phyloP scores from a whole-genome alignment of 2,113 vertebrate species.

The Burhinus bistriatus region DNA sequence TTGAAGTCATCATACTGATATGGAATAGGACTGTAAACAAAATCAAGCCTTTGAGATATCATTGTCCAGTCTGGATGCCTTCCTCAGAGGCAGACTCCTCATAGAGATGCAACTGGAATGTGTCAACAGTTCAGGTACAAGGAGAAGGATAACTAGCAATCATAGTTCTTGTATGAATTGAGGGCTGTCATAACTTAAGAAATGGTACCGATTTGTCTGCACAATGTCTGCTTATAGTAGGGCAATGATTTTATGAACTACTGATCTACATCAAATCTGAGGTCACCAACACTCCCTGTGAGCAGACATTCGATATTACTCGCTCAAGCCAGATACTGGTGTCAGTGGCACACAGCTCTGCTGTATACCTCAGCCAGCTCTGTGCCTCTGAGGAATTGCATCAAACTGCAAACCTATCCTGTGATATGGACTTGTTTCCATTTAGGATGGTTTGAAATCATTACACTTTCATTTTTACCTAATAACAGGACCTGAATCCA shows the following conservation, averaged over 20 bases:
- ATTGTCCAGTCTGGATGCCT: neutral
- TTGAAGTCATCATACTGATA: conserved; percentile 31
- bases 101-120: neutral
- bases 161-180: neutral
- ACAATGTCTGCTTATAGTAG: neutral
- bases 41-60: neutral
- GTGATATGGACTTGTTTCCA: neutral
- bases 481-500: neutral
- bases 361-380: neutral
- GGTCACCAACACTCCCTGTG: neutral
- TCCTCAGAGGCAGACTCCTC: neutral
- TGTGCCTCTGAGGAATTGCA: neutral
- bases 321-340: neutral
- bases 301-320: neutral
- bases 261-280: neutral
- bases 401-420: neutral
- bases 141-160: neutral
- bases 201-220: neutral
- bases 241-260: neutral
- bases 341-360: neutral
- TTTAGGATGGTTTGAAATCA: neutral
- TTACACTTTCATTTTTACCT: neutral
- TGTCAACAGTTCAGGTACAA: neutral
- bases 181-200: neutral
- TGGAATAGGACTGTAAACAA: conserved; percentile 57